Conservation (phyloP, 2,797 vertebrate species). For the Cygnus olor region DNA sequence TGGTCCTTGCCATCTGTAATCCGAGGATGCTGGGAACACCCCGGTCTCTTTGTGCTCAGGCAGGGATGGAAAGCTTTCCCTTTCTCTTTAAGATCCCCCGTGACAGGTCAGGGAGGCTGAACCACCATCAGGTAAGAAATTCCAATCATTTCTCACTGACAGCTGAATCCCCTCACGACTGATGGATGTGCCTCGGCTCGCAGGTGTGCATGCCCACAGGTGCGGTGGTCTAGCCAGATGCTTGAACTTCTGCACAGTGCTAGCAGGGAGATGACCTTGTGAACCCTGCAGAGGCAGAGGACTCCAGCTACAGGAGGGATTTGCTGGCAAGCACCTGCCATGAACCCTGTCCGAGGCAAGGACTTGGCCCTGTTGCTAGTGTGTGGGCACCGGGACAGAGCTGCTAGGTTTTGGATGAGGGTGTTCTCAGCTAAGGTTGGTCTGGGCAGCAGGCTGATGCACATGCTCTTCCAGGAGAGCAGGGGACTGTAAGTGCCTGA, state of each 20-base stretch:
- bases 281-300: not conserved
- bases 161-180: conserved; percentile 46
- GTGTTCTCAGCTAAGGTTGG: not conserved
- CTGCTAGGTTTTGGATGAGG: not conserved
- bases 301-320: not conserved
- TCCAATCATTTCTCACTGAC: conserved; percentile 70
- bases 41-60: not conserved
- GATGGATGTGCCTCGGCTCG: conserved; percentile 56
- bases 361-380: not conserved
- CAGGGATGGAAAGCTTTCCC: not conserved
- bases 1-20: accelerated
- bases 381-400: not conserved
- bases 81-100: not conserved
- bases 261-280: conserved; percentile 29
- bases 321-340: not conserved
- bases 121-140: conserved; percentile 61
- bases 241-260: conserved; percentile 12
- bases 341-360: accelerated
- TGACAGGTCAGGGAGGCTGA: not conserved
- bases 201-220: conserved; percentile 57
- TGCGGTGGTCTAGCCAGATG: not conserved
- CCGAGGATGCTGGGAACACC: not conserved
- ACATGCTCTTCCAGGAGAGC: not conserved
- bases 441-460: not conserved
- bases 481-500: not conserved